A percentile compares a stretch with the other conserved stretches of the same genome.
phyloP scores from a whole-genome alignment of 1,140 invertebrate genomes.

The Argopecten irradians region DNA sequence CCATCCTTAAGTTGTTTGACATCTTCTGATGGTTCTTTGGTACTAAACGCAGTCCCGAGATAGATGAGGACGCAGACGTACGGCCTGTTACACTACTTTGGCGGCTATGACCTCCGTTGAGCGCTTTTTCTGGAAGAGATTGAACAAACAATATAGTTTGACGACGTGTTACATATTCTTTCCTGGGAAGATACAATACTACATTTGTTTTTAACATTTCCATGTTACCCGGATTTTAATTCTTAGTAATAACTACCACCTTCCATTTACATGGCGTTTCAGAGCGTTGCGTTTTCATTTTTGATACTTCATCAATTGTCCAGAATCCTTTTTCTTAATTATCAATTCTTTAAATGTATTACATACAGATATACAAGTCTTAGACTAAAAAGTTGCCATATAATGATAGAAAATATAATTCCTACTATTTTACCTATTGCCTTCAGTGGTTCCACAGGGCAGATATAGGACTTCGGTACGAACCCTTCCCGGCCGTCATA shows the following conservation, averaged over 20 bases:
- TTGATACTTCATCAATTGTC: background rate
- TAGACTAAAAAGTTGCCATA: too few relatives aligned
- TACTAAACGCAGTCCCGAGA: background rate
- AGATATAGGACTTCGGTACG: constrained; percentile 95
- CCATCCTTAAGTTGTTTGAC: background rate
- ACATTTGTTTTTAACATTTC: background rate
- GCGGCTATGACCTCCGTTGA: background rate
- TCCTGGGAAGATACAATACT: background rate
- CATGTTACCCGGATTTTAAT: background rate
- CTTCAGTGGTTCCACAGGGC: constrained; percentile 76
- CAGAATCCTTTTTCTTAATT: background rate
- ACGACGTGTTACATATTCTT: background rate
- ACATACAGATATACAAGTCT: background rate
- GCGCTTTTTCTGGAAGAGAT: background rate
- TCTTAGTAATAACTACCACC: background rate
- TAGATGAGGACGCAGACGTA: background rate
- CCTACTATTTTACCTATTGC: constrained; percentile 44
- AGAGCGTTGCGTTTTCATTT: background rate
- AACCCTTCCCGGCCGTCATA: constrained; percentile 96
- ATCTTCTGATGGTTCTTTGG: background rate
- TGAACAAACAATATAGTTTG: background rate
- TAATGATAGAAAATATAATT: background rate
- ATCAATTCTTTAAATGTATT: background rate
- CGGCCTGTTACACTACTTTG: background rate
- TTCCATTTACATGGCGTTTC: too few relatives aligned